Evolutionary conservation across 2,888 invertebrate species (phyloP), one percentile per base, ranked within the genome.

Genomic region (Sarcophaga carnaria): DNA sequence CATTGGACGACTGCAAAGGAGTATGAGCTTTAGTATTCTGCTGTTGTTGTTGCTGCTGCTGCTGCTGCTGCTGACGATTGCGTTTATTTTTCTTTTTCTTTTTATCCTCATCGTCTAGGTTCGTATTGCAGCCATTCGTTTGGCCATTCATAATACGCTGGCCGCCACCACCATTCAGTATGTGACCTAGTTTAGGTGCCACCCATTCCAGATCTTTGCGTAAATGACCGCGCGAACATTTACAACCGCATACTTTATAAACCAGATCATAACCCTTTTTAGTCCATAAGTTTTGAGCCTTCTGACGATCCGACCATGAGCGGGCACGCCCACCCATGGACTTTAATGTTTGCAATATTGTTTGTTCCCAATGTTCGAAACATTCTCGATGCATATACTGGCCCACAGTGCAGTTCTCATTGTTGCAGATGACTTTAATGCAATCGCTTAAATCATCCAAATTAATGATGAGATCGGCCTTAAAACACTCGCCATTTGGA

Each of bases 191-290:
- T 12, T 83, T 84, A 0, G 95, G 94, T 14, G 95, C 94, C 67
- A 96, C 95, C 97, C 98, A 99, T 93, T 99, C 98, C 75, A 98
- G 94, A 94, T 99, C 99, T 94, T 99, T 99, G 92, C 98, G 97
- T 90, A 99, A 94, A 92, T 98, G 98, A 8, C 99, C 99, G 49
- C 97, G 95, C 4, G 97, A 97, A 94, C 99, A 99, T 88, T 97
- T 96, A 94, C 99, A 99, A 63, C 97, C 97, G 94, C 99, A 99
- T 10, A 98, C 98, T 91, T 98, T 98, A 94, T 97, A 98, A 10
- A 98, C 98, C 93, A 99, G 94, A 94, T 99, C 99, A 94, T 99
- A 99, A 78, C 99, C 99, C 94, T 98, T 98, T 94, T 99, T 99
- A 81, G 98, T 98, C 99, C 99, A 99, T 84, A 99, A 94, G 94